Evolutionary conservation across 2,797 vertebrate species (phyloP).

Genomic region (Hydrolagus colliei): DNA sequence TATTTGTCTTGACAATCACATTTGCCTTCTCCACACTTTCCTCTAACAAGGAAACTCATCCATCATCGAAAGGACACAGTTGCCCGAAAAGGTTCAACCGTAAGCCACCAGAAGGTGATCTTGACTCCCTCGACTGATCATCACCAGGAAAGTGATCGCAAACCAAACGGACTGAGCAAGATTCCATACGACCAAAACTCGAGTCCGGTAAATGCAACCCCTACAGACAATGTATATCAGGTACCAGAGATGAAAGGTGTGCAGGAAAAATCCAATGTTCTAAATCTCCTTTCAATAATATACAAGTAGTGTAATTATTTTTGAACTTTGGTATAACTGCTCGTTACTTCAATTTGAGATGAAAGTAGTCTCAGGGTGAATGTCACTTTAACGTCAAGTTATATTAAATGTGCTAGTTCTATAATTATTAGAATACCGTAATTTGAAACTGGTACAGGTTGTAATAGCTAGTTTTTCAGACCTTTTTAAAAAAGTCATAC

Average conservation of each 20-base stretch:
- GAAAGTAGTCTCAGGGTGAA: too few species aligned
- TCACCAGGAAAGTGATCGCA: conserved; percentile 68
- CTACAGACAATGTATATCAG: conserved; percentile 63
- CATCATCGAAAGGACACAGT: conserved; percentile 93
- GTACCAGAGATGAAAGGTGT: conserved; percentile 72
- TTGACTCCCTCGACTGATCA: conserved; percentile 77
- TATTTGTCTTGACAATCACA: not conserved
- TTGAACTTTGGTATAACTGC: too few species aligned
- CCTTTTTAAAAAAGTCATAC: conserved; percentile 47
- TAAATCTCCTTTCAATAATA: too few species aligned
- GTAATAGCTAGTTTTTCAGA: conserved; percentile 37
- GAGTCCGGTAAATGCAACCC: conserved; percentile 68
- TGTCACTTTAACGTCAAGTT: too few species aligned
- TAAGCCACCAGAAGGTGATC: conserved; percentile 56
- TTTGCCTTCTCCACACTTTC: conserved; percentile 12
- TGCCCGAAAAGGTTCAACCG: conserved; percentile 69
- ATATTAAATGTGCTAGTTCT: too few species aligned
- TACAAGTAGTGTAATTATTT: too few species aligned
- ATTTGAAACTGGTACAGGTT: not conserved
- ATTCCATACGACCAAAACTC: conserved; percentile 67
- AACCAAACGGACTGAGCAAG: conserved; percentile 75
- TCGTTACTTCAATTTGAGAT: too few species aligned
- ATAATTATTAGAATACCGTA: too few species aligned
- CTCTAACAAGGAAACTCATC: conserved; percentile 77
- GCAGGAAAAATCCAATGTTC: not conserved